These are phyloP conservation scores for Chrysolina oricalcia DNA, from an alignment of 2,888 invertebrate species.

Conservation along the genomic window DNA sequence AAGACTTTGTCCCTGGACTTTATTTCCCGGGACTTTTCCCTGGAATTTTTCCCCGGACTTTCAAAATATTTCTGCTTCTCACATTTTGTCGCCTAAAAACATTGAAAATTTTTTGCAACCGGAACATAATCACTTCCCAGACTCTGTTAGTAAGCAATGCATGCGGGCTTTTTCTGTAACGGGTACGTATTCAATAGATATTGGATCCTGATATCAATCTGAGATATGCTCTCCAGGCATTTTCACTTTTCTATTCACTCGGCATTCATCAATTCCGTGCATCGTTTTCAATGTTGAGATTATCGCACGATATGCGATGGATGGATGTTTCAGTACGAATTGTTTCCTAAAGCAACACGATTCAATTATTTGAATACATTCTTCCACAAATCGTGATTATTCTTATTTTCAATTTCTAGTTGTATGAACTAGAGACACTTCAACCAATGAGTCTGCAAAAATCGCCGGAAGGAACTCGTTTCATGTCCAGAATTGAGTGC, in stretches of 20 bases:
- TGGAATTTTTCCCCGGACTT: too few species aligned
- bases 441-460: not conserved
- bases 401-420: slow-evolving; percentile 38
- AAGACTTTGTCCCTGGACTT: too few species aligned
- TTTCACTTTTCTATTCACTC: slow-evolving; percentile 21
- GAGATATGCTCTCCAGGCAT: slow-evolving; percentile 5
- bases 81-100: too few species aligned
- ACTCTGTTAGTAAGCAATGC: not conserved
- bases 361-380: slow-evolving; percentile 40
- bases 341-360: slow-evolving; percentile 38
- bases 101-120: too few species aligned
- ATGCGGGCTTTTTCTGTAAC: not conserved
- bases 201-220: slow-evolving; percentile 28
- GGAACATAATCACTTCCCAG: not conserved
- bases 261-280: slow-evolving; percentile 12
- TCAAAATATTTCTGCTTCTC: too few species aligned
- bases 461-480: not conserved
- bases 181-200: not conserved
- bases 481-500: not conserved
- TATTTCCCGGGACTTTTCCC: too few species aligned
- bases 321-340: slow-evolving; percentile 23
- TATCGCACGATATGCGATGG: slow-evolving; percentile 21
- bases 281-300: not conserved
- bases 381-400: slow-evolving; percentile 40
- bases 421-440: slow-evolving; percentile 21